phyloP scores from a whole-genome alignment of 2,797 vertebrate species.

The Hafferia zeledoni region DNA sequence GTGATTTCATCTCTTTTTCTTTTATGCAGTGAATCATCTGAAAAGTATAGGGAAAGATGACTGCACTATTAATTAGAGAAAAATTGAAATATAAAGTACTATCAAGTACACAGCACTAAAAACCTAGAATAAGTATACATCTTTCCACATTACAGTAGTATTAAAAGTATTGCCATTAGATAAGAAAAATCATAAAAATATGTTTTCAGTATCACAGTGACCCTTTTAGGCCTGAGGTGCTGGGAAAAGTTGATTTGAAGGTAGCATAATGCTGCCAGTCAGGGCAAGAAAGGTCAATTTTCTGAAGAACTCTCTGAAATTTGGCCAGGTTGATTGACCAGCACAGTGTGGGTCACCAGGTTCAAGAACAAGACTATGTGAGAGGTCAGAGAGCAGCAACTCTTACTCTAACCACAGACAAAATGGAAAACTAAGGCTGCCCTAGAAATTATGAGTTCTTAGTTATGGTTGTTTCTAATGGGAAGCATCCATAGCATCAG shows the following conservation, averaged over 20 bases:
- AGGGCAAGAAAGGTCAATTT: not conserved
- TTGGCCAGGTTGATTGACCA: not conserved
- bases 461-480: not conserved
- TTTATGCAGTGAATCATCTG: slow-evolving; percentile 4
- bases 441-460: not conserved
- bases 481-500: not conserved
- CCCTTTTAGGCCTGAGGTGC: not conserved
- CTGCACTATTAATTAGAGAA: slow-evolving; percentile 44
- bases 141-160: not conserved
- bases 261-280: not conserved
- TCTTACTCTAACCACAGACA: not conserved
- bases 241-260: not conserved
- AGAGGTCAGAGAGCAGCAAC: not conserved
- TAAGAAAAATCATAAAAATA: not conserved
- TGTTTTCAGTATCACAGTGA: not conserved
- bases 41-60: not conserved
- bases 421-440: not conserved
- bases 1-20: slow-evolving; percentile 8
- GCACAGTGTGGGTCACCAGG: not conserved
- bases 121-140: not conserved
- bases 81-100: slow-evolving; percentile 22
- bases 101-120: not conserved
- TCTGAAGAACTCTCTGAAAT: not conserved
- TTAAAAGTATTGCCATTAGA: not conserved
- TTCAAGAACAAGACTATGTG: not conserved